Evolutionary conservation across 2,113 vertebrate species (phyloP).

Genomic region (Uria lomvia): DNA sequence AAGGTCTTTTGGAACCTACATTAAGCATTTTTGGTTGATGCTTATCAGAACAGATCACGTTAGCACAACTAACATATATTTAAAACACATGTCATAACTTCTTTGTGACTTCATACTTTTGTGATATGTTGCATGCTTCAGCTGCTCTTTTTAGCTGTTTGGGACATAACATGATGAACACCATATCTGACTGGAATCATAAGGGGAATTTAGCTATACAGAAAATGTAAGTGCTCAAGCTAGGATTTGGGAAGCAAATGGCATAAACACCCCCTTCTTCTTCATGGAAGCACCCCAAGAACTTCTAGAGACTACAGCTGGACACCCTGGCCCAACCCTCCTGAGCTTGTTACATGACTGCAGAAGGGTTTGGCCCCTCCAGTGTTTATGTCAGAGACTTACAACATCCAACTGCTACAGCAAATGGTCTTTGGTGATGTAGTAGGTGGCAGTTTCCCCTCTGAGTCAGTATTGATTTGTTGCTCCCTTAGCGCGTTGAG

Average conservation of each 20-base stretch:
- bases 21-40: constrained; percentile 4
- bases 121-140: neutral
- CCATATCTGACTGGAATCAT: neutral
- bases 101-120: constrained; percentile 1
- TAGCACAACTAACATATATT: neutral
- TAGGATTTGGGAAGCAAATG: neutral
- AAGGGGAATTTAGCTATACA: neutral
- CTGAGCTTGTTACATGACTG: neutral
- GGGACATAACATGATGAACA: neutral
- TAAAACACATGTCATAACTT: constrained; percentile 15
- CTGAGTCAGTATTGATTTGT: neutral
- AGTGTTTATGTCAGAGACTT: neutral
- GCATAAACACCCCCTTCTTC: neutral
- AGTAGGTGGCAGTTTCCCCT: neutral
- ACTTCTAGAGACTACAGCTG: neutral
- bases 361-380: neutral
- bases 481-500: neutral
- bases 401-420: neutral
- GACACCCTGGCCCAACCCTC: neutral
- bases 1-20: neutral
- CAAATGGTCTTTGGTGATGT: neutral
- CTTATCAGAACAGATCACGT: neutral
- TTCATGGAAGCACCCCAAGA: neutral
- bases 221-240: neutral
- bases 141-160: neutral